Conservation (phyloP, 1,140 invertebrate species). For the Lepidurus couesii region DNA sequence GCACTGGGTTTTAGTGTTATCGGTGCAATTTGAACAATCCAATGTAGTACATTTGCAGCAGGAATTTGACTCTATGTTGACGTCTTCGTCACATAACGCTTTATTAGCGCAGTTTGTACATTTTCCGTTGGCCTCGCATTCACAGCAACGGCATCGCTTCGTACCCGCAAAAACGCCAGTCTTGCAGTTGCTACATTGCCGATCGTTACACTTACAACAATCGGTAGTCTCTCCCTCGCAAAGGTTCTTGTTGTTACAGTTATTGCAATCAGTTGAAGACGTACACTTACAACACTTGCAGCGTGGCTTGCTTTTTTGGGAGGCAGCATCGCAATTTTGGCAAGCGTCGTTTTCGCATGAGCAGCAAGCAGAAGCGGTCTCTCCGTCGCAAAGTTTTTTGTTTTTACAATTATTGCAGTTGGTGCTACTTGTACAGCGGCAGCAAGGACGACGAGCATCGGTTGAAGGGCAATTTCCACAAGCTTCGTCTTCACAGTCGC, state of each 20-base stretch:
- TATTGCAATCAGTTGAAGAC: background rate
- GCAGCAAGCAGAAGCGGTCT: background rate
- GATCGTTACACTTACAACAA: background rate
- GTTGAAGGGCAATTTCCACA: background rate
- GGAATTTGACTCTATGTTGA: background rate
- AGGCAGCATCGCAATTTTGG: background rate
- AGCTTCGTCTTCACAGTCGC: background rate
- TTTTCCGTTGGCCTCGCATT: background rate
- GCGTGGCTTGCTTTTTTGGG: too few species aligned
- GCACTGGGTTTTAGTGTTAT: background rate
- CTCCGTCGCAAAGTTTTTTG: background rate
- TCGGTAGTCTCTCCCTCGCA: background rate
- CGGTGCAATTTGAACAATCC: background rate
- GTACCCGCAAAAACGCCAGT: too few species aligned
- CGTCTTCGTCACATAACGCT: background rate
- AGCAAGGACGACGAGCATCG: background rate
- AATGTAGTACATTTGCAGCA: background rate
- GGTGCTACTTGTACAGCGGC: background rate
- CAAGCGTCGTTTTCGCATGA: background rate
- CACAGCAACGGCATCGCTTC: background rate
- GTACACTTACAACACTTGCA: background rate
- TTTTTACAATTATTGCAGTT: background rate
- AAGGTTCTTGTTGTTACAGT: background rate
- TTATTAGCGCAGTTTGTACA: background rate
- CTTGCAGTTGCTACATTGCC: background rate